Evolutionary conservation across 1,140 invertebrate genomes (phyloP).

Genomic region (Papilio polyxenes): DNA sequence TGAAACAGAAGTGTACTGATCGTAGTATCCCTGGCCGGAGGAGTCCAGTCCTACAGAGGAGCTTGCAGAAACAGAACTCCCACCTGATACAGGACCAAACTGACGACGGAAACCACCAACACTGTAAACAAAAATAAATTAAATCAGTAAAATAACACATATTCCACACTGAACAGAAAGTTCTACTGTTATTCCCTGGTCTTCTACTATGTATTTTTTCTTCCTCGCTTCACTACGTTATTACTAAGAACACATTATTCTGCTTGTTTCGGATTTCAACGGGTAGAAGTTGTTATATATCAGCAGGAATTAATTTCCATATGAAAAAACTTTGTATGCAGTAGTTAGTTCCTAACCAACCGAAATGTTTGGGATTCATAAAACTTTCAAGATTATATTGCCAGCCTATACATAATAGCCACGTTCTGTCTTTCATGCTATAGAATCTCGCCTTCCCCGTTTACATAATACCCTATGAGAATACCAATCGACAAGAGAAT

Average conservation of each 20-base stretch:
- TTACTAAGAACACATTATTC: too few species aligned
- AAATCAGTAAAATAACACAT: neutral
- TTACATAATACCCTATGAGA: too few species aligned
- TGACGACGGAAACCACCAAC: neutral
- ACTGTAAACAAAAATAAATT: neutral
- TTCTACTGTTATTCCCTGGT: neutral
- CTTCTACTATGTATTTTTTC: neutral
- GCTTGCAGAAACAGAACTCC: neutral
- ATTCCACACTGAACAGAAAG: neutral
- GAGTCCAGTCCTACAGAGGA: conserved; percentile 9
- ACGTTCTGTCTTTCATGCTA: too few species aligned
- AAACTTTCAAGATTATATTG: too few species aligned
- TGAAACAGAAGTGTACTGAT: neutral
- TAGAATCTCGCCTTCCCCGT: too few species aligned
- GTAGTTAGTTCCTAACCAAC: too few species aligned
- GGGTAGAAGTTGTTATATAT: neutral
- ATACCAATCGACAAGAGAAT: too few species aligned
- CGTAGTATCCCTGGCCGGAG: neutral
- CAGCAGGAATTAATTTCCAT: neutral
- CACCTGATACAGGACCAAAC: neutral
- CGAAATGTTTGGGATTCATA: too few species aligned
- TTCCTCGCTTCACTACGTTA: neutral
- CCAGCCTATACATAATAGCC: too few species aligned
- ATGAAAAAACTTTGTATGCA: too few species aligned
- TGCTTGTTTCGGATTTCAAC: neutral